Evolutionary conservation across 2,888 invertebrate genomes (phyloP).

Genomic region (Matsumyia berberina): DNA sequence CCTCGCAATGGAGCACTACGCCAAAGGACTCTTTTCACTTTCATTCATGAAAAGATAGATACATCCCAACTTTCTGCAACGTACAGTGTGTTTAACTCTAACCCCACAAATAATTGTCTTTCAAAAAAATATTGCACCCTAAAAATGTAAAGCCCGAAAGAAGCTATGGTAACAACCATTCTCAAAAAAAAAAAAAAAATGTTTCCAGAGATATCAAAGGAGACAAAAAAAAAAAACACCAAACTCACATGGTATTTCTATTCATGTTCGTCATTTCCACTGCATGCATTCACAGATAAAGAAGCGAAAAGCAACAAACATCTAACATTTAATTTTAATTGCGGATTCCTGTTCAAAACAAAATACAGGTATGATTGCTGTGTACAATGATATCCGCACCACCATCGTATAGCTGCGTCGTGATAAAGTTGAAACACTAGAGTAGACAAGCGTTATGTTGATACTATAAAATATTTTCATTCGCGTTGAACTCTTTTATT

Average conservation of each 20-base stretch:
- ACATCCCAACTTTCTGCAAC: too few species aligned
- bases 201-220: neutral
- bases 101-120: too few species aligned
- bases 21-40: too few species aligned
- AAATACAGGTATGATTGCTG: slow-evolving; percentile 1
- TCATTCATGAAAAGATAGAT: too few species aligned
- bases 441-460: neutral
- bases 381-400: neutral
- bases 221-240: neutral
- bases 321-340: slow-evolving; percentile 28
- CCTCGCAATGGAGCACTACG: too few species aligned
- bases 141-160: neutral
- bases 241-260: neutral
- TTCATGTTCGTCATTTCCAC: slow-evolving; percentile 9
- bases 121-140: neutral
- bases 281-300: neutral
- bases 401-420: neutral
- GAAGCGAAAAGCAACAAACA: slow-evolving; percentile 17
- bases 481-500: neutral
- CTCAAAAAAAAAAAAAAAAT: neutral
- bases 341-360: slow-evolving; percentile 22
- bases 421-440: slow-evolving; percentile 10
- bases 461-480: slow-evolving; percentile 4
- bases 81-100: too few species aligned
- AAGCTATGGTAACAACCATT: neutral